A percentile compares a stretch with the other conserved stretches of the same genome.
Conservation (phyloP, 1,140 invertebrate species). For the Globodera ellingtonae region DNA sequence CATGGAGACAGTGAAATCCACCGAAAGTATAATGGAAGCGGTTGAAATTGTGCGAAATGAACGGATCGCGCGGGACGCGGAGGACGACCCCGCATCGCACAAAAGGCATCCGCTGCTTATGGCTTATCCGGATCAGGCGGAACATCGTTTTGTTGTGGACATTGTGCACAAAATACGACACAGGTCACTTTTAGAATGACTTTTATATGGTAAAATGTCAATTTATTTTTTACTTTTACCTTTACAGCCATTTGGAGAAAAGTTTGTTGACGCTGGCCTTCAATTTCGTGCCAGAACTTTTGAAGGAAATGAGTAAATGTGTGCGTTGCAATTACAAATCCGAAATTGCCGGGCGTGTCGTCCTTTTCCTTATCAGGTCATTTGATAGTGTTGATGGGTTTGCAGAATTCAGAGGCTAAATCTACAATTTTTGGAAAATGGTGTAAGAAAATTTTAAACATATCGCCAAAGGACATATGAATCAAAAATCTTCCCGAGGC, state of each 20-base stretch:
- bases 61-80: background rate
- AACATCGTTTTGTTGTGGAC: slow-evolving; percentile 37
- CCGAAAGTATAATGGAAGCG: slow-evolving; percentile 62
- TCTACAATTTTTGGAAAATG: slow-evolving; percentile 5
- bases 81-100: background rate
- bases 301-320: slow-evolving; percentile 75
- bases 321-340: slow-evolving; percentile 73
- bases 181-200: slow-evolving; percentile 16
- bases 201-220: background rate
- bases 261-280: slow-evolving; percentile 83
- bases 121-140: slow-evolving; percentile 54
- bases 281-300: slow-evolving; percentile 77
- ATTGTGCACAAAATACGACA: slow-evolving; percentile 35
- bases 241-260: slow-evolving; percentile 78
- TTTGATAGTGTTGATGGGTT: background rate
- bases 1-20: slow-evolving; percentile 71
- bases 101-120: slow-evolving; percentile 40
- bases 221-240: background rate
- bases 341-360: slow-evolving; percentile 77
- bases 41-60: slow-evolving; percentile 59
- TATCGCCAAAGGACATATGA: too few species aligned
- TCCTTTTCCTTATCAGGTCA: slow-evolving; percentile 78
- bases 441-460: background rate
- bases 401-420: slow-evolving; percentile 16
- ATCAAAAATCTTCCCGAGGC: too few species aligned